Base-by-base conservation (phyloP, 1,140 invertebrate genomes). In the Oscheius sp. region DNA sequence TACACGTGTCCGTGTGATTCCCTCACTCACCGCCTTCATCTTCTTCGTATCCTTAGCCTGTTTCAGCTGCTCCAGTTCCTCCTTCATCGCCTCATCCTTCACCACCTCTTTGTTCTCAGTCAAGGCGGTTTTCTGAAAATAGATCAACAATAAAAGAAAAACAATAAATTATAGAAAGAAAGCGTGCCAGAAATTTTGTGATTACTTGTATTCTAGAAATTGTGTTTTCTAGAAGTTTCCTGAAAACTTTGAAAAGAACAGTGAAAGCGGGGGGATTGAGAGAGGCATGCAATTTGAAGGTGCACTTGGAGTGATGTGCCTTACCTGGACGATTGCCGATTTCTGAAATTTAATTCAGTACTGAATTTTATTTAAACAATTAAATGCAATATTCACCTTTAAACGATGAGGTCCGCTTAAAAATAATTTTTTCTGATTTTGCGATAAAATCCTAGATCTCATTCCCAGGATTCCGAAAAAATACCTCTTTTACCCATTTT, bases 51-150 rank as follows among this genome's bases (percentile, higher is more conserved):
- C 69, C 10, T 38, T 31, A 10, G 32, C 36, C 15, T 35, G n/a
- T 34, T 68, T 74, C 29, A 74, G 15, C 10, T 58, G 61, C 3
- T 55, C 74, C 65, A 82, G 45, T 35, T 79, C 79, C 49, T 79
- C 76, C 45, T 77, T 75, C 65, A 80, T 81, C 15, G 71, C 65
- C 36, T 84, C 82, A 74, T 84, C 78, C 28, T 79, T 82, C 28
- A 65, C 63, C 10, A 58, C 46, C 31, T 77, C 77, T 34, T 79
- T 77, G 49, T 73, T 65, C 59, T 77, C 74, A 23, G 76, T 77
- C 28, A 76, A 29, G 20, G 77, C 71, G 35, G 38, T 61, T 68
- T 84, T 84, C 82, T 82, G 70, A 52, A 82, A 79, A 52, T 49
- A n/a, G n/a, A n/a, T n/a, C n/a, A n/a, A n/a, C n/a, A n/a, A n/a